Evolutionary conservation across 2,888 invertebrate species (phyloP), one percentile per base, ranked within the genome.

Genomic region (Coenonympha arcania): DNA sequence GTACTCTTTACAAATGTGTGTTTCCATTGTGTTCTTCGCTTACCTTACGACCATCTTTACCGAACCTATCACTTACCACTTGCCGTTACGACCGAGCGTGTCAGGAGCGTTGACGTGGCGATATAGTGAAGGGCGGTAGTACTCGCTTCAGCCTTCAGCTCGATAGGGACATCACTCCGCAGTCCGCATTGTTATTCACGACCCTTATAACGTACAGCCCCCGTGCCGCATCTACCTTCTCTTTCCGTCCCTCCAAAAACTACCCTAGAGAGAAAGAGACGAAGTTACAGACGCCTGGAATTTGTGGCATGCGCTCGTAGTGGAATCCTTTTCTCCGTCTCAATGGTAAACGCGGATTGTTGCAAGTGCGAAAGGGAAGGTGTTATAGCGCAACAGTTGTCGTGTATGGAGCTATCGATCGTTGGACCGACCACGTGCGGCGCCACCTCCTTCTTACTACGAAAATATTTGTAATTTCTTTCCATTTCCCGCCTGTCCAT

Each of bases 131-230:
- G n/a, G n/a, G n/a, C n/a, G n/a, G n/a, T n/a, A n/a, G n/a, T n/a
- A n/a, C n/a, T n/a, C n/a, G n/a, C n/a, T n/a, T n/a, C n/a, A n/a
- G 28, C 34, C 28, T 34, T 41, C 37, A 43, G 43, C 26, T 54
- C 53, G 50, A 47, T 54, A 50, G 79, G 82, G 82, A 82, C 80
- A 79, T 77, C 73, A 76, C 76, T 80, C 81, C 84, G 85, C 83
- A 84, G 79, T 83, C 82, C 80, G 85, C 85, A 85, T 84, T 83
- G 83, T 83, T 83, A 81, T 83, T 85, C 83, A 81, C 81, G 83
- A 82, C 83, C 83, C 82, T 81, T 74, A 74, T 79, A 79, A 79
- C 81, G 81, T 76, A 77, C 77, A 72, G 73, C 74, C 76, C 75
- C 75, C 73, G 71, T 82, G 79, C 83, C 83, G 84, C 84, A 85